phyloP scores from a whole-genome alignment of 1,140 invertebrate genomes.

The Meteorus sp. region DNA sequence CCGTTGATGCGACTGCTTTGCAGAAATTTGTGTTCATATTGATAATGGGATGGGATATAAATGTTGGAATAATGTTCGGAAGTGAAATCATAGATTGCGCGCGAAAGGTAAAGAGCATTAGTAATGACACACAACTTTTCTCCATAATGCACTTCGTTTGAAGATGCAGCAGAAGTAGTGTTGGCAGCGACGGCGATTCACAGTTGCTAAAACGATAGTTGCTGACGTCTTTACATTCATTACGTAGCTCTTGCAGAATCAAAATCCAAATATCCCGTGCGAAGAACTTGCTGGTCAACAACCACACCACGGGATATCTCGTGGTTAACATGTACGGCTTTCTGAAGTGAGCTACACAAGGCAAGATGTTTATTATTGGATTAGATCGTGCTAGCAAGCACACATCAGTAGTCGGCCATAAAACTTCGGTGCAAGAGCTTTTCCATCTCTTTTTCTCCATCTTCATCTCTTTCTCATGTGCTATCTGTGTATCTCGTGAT shows the following conservation, averaged over 20 bases:
- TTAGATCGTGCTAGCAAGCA: conserved; percentile 23
- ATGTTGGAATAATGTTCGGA: too few species aligned
- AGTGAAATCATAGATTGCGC: background rate
- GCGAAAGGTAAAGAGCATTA: background rate
- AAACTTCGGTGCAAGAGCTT: background rate
- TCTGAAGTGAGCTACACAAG: conserved; percentile 34
- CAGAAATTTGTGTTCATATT: conserved; percentile 25
- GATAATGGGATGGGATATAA: too few species aligned
- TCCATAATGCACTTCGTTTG: too few species aligned
- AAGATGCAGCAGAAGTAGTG: too few species aligned
- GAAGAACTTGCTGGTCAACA: conserved; percentile 50
- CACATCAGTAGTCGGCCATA: conserved; percentile 12
- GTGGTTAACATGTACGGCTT: conserved; percentile 29
- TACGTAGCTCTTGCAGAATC: conserved; percentile 45
- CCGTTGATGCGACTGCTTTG: conserved; percentile 36
- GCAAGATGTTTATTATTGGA: conserved; percentile 37
- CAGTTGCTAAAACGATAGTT: conserved; percentile 8
- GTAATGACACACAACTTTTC: conserved; percentile 3
- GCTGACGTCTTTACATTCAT: too few species aligned
- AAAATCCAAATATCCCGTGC: conserved; percentile 48
- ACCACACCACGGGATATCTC: conserved; percentile 33
- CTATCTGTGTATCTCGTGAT: too few species aligned
- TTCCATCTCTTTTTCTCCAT: conserved; percentile 6
- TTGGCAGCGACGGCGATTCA: background rate
- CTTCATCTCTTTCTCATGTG: too few species aligned